Conservation (phyloP, 2,113 vertebrate genomes). For the Formicarius rufipectus region DNA sequence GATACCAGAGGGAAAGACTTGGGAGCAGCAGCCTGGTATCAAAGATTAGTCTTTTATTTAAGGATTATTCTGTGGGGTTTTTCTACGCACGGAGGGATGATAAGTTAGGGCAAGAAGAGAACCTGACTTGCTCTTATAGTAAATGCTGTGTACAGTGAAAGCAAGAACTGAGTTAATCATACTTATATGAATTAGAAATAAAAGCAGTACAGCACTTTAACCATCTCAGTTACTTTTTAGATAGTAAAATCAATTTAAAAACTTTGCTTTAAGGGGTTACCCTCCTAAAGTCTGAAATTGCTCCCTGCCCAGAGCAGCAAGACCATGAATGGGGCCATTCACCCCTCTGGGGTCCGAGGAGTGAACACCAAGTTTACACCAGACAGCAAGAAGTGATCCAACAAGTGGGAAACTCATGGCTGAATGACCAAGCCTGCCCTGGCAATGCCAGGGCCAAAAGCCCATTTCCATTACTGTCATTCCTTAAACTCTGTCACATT, state of each 20-base stretch:
- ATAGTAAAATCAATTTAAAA: background rate
- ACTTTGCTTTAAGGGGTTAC: background rate
- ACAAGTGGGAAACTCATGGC: accelerated
- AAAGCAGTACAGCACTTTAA: background rate
- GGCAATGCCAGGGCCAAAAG: background rate
- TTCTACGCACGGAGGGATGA: background rate
- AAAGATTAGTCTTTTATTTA: background rate
- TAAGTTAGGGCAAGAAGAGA: background rate
- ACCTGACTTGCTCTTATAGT: background rate
- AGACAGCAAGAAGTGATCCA: background rate
- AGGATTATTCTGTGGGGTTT: background rate
- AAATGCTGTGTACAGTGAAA: background rate
- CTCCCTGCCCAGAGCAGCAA: background rate
- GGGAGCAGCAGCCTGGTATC: background rate
- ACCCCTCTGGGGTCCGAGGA: background rate
- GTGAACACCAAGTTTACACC: background rate
- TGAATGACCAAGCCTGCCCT: background rate
- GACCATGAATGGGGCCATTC: accelerated
- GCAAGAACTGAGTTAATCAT: background rate
- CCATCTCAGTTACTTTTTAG: background rate
- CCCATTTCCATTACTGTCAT: background rate
- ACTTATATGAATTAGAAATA: background rate
- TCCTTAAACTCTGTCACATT: background rate
- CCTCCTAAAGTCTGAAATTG: background rate
- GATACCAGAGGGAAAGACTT: background rate